Percentiles rank a stretch among this genome's conserved stretches.
These are phyloP conservation scores for Rotaria magnacalcarata DNA, from an alignment of 2,888 invertebrate genomes.

Conservation along the genomic window DNA sequence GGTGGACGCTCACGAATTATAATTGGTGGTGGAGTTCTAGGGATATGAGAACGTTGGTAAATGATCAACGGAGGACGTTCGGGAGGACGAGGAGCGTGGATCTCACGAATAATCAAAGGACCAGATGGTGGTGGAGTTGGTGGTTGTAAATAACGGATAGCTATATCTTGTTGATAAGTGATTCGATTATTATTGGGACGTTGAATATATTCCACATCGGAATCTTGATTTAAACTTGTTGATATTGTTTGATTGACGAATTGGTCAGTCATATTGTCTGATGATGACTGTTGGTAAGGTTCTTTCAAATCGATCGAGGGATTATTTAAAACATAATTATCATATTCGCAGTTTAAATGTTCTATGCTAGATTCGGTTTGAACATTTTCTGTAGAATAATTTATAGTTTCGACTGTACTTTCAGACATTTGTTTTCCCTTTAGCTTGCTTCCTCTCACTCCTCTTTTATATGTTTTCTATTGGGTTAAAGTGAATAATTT, in stretches of 20 bases:
- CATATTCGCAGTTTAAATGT: background rate
- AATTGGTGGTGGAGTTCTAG: slow-evolving; percentile 39
- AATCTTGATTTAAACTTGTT: background rate
- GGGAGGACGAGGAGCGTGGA: background rate
- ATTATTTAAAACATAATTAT: background rate
- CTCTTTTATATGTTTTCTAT: background rate
- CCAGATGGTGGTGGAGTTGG: slow-evolving; percentile 42
- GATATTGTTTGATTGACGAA: background rate
- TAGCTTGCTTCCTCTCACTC: background rate
- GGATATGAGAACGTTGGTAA: slow-evolving; percentile 20
- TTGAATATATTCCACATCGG: background rate
- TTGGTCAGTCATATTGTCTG: background rate
- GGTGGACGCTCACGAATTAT: slow-evolving; percentile 41
- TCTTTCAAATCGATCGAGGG: no score
- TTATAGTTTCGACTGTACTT: background rate
- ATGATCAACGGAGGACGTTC: slow-evolving; percentile 39
- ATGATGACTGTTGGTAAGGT: background rate
- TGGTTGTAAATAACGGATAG: slow-evolving; percentile 42
- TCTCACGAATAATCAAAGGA: slow-evolving; percentile 35
- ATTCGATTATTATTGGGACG: background rate
- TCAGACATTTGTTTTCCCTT: background rate
- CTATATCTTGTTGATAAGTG: slow-evolving; percentile 24
- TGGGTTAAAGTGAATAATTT: background rate
- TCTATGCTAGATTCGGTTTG: no score
- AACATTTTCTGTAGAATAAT: background rate